Evolutionary conservation across 2,113 vertebrate genomes (phyloP).

Genomic region (Antechinus stuartii): DNA sequence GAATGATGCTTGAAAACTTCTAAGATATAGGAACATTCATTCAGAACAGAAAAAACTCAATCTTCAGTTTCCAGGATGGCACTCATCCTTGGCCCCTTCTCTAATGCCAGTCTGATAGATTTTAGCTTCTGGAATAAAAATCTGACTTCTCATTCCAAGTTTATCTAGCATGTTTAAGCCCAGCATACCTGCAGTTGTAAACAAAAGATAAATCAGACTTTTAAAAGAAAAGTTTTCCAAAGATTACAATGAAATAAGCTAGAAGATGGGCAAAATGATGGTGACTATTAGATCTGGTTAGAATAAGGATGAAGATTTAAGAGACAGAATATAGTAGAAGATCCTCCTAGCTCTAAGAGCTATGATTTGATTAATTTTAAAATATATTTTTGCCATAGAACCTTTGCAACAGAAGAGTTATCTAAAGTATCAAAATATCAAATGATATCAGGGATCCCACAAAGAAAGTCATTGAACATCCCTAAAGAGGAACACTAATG

Average conservation of each 20-base stretch:
- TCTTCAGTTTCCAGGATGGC: neutral
- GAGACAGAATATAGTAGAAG: neutral
- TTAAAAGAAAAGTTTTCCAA: neutral
- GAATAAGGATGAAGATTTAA: neutral
- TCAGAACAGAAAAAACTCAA: neutral
- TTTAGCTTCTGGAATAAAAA: neutral
- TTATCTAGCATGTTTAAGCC: neutral
- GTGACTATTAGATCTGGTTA: neutral
- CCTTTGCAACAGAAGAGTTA: neutral
- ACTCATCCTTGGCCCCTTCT: neutral
- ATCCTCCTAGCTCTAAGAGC: neutral
- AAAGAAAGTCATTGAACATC: neutral
- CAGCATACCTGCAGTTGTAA: neutral
- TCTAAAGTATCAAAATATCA: neutral
- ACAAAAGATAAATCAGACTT: neutral
- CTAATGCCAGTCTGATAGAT: neutral
- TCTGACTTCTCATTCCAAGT: neutral
- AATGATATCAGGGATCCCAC: neutral
- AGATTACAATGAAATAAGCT: neutral
- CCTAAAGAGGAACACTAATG: neutral
- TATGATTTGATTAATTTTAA: neutral
- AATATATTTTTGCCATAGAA: neutral
- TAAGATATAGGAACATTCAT: neutral
- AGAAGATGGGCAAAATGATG: neutral
- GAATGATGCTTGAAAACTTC: neutral